Base-by-base conservation (phyloP, 2,888 invertebrate species). In the Lasioglossum oenotherae region DNA sequence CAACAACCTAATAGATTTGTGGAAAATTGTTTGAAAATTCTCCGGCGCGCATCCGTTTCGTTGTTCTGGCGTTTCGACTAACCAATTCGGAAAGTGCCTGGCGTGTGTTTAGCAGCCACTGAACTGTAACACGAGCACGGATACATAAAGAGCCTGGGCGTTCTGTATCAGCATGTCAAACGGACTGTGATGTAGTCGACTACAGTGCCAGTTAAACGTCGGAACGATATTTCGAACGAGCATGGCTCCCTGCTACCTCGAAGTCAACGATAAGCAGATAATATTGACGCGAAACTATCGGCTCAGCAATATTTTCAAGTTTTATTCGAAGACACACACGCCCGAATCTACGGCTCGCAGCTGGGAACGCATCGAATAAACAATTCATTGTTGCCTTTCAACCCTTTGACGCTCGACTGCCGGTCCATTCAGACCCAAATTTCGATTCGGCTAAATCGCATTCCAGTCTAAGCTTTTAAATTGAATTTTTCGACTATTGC, bases 211-310 rank as follows among this genome's bases (percentile, higher is more conserved):
- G n/a, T 64, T 64, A 64, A 64, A 64, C 64, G 64, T 31, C 64
- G n/a, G 53, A 80, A 80, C 73, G 27, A n/a, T 53, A 53, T 53
- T 53, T 53, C 53, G 3, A 53, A 53, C 53, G n/a, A 53, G n/a
- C 23, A 53, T 1, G 10, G 53, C 23, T 53, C 19, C 16, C 49
- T 19, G 8, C 23, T 23, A 1, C 53, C 53, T 53, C 53, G 53
- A 53, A 53, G 53, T 23, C 23, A 8, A 53, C n/a, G 53, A 53
- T 53, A 53, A 53, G 53, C 53, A 23, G 53, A 53, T 53, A 53
- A 53, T 53, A 53, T 53, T n/a, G 53, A 53, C 53, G 53, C 1
- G 53, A 53, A 53, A n/a, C 53, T 53, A 53, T 53, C 49, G 23
- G 53, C 53, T 53, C 53, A 3, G 53, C 10, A 10, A 53, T 10